These are phyloP conservation scores for Epinephelus cyanopodus DNA, from an alignment of 2,113 vertebrate species.

Conservation along the genomic window DNA sequence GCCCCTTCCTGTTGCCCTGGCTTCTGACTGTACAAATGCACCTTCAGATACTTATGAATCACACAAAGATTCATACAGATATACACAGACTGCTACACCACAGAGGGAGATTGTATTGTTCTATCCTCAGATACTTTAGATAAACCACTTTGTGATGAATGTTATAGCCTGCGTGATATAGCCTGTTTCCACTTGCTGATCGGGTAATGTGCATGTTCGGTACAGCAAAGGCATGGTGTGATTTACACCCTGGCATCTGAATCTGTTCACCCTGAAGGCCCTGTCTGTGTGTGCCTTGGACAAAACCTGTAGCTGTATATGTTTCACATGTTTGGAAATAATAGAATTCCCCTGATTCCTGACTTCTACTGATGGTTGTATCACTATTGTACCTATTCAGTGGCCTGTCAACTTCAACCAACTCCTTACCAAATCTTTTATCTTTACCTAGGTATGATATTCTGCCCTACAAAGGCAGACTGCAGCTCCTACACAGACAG, in stretches of 20 bases:
- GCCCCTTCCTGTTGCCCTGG: conserved; percentile 63
- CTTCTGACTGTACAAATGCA: conserved; percentile 78
- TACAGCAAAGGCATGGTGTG: conserved; percentile 55
- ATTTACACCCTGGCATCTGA: conserved; percentile 59
- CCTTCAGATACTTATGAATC: conserved; percentile 73
- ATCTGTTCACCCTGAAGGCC: conserved; percentile 43
- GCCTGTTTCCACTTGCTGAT: conserved; percentile 38
- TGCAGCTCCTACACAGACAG: background rate
- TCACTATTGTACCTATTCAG: background rate
- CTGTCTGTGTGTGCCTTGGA: conserved; percentile 44
- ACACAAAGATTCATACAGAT: conserved; percentile 75
- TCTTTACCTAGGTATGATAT: conserved; percentile 23
- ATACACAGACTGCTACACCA: conserved; percentile 67
- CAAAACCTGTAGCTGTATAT: conserved; percentile 32
- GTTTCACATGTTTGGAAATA: conserved; percentile 29
- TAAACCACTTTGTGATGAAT: conserved; percentile 52
- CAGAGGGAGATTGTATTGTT: conserved; percentile 79
- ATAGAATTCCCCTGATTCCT: background rate
- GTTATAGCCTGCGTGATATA: conserved; percentile 27
- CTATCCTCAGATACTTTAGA: conserved; percentile 54
- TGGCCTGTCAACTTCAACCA: conserved; percentile 11
- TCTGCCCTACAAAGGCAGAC: conserved; percentile 10
- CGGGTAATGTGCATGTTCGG: conserved; percentile 52
- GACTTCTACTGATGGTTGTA: background rate
- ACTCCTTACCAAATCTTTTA: conserved; percentile 9